A percentile compares a stretch with the other conserved stretches of the same genome.
These are phyloP conservation scores for Eira barbara DNA, from an alignment of 2,113 vertebrate species.

Conservation along the genomic window DNA sequence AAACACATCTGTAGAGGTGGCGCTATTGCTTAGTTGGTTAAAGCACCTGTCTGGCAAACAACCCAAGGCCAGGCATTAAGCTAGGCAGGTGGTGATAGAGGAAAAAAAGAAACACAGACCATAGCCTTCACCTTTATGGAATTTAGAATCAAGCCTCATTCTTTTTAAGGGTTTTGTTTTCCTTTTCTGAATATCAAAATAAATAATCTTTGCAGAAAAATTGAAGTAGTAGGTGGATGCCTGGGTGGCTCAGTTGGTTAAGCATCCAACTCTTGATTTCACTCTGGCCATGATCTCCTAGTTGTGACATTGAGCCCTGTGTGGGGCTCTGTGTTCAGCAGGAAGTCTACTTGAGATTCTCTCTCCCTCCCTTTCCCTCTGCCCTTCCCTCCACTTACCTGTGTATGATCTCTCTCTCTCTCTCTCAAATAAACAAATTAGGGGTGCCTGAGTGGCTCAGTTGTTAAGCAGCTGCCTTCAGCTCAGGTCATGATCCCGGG, in stretches of 20 bases:
- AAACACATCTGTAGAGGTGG: background rate
- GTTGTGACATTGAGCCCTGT: background rate
- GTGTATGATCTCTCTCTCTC: background rate
- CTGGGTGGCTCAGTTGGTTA: background rate
- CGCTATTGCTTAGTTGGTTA: background rate
- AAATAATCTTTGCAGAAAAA: background rate
- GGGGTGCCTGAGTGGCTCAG: too few relatives aligned
- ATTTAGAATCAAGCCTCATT: background rate
- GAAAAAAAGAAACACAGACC: background rate
- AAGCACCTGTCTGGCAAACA: background rate
- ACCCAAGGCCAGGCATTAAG: background rate
- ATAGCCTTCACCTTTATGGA: background rate
- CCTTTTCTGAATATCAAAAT: slow-evolving; percentile 11
- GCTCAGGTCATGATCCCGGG: too few relatives aligned
- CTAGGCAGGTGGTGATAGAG: background rate
- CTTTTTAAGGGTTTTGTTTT: background rate
- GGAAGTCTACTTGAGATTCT: background rate
- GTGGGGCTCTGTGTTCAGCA: background rate
- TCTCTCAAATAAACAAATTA: background rate
- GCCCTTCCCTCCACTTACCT: background rate
- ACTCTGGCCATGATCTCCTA: background rate
- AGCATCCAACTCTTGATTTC: background rate
- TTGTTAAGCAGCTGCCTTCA: too few relatives aligned
- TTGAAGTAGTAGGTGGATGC: background rate
- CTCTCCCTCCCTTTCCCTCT: background rate